Evolutionary conservation across 2,113 vertebrate species (phyloP).

Genomic region (Miniopterus natalensis): DNA sequence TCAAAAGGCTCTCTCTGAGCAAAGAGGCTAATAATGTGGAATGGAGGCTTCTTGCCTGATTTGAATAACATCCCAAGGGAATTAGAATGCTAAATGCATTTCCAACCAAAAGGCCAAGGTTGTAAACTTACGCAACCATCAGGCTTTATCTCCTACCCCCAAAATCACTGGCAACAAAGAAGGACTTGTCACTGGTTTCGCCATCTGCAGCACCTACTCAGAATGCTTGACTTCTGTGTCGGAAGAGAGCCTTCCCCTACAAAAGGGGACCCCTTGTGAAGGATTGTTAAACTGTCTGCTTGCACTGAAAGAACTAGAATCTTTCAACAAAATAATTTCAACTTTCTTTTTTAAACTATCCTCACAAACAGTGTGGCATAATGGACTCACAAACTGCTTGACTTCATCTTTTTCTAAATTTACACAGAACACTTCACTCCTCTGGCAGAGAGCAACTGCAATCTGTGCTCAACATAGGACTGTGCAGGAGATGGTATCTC

Average conservation of each 20-base stretch:
- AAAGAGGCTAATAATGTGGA: not conserved
- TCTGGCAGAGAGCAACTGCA: not conserved
- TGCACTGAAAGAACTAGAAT: not conserved
- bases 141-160: not conserved
- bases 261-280: not conserved
- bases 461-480: not conserved
- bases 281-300: not conserved
- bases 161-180: not conserved
- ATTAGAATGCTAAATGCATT: not conserved
- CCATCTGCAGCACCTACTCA: not conserved
- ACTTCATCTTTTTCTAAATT: not conserved
- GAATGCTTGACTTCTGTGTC: not conserved
- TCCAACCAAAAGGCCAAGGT: not conserved
- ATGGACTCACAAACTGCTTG: not conserved
- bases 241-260: not conserved
- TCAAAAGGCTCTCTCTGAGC: not conserved
- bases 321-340: conserved; percentile 26
- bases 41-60: not conserved
- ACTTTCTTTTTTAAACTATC: not conserved
- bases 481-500: not conserved
- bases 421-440: not conserved
- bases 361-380: not conserved
- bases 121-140: not conserved
- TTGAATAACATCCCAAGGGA: not conserved
- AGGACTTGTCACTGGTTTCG: not conserved